These are phyloP conservation scores for Poeciliopsis paucimaculata DNA, from an alignment of 2,797 vertebrate species.

Conservation along the genomic window DNA sequence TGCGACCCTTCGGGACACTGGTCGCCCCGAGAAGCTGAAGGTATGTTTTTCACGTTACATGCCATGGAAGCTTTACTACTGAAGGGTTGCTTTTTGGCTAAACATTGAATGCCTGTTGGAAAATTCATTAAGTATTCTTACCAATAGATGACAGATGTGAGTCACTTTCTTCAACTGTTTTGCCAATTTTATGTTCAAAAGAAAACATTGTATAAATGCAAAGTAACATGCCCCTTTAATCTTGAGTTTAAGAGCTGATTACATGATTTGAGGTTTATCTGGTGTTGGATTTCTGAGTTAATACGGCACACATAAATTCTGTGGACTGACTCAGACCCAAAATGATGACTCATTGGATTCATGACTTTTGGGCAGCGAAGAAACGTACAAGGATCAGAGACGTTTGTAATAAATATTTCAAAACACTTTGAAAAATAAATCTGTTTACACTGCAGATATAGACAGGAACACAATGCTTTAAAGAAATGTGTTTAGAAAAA, in stretches of 20 bases:
- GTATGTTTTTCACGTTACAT: constrained; percentile 67
- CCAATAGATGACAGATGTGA: constrained; percentile 4
- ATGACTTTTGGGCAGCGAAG: constrained; percentile 63
- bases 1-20: constrained; percentile 96
- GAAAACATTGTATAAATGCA: constrained; percentile 26
- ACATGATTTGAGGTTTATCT: constrained; percentile 37
- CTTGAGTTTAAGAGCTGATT: constrained; percentile 22
- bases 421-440: background rate
- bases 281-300: constrained; percentile 49
- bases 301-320: constrained; percentile 33
- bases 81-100: constrained; percentile 4
- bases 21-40: constrained; percentile 97
- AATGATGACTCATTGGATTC: constrained; percentile 69
- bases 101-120: constrained; percentile 1
- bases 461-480: background rate
- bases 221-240: constrained; percentile 12
- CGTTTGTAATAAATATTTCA: constrained; percentile 12
- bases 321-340: constrained; percentile 57
- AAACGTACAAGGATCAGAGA: constrained; percentile 53
- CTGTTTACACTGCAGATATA: background rate
- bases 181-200: constrained; percentile 10
- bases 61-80: background rate
- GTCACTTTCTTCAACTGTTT: constrained; percentile 9
- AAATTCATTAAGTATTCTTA: background rate
- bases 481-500: background rate